Conservation (phyloP, 2,113 vertebrate species). For the Tympanuchus pallidicinctus region DNA sequence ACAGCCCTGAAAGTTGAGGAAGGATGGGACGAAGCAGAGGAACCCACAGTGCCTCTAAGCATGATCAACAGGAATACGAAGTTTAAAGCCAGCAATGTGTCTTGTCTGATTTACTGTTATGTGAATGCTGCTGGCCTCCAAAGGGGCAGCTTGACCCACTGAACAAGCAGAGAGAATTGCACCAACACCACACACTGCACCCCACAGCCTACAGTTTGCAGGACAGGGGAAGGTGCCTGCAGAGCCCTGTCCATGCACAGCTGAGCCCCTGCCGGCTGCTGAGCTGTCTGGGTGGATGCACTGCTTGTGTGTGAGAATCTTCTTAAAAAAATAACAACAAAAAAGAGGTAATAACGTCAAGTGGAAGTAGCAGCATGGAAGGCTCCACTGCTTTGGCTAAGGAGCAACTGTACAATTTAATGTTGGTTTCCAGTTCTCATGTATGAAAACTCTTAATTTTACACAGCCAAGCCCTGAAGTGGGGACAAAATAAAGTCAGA, state of each 20-base stretch:
- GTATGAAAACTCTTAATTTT: not conserved
- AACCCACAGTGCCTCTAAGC: not conserved
- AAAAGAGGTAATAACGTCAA: not conserved
- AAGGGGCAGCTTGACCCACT: not conserved
- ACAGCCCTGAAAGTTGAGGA: not conserved
- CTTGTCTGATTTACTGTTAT: not conserved
- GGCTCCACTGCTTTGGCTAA: not conserved
- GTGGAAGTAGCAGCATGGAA: not conserved
- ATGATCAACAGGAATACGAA: not conserved
- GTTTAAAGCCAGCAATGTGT: not conserved
- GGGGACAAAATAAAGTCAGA: not conserved
- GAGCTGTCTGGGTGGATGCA: not conserved
- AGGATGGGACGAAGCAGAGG: not conserved
- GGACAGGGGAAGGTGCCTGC: not conserved
- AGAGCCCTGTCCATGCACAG: not conserved
- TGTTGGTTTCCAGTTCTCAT: not conserved
- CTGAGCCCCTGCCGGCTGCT: not conserved
- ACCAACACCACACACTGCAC: not conserved
- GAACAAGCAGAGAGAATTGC: fast-evolving
- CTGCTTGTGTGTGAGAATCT: not conserved
- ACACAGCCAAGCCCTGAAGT: not conserved
- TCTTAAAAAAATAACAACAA: not conserved
- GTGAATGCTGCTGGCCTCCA: not conserved
- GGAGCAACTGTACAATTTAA: not conserved
- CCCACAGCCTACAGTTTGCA: not conserved